A percentile compares a stretch with the other conserved stretches of the same genome.
Conservation (phyloP, 2,113 vertebrate genomes). For the Corythornis madagascariensis region DNA sequence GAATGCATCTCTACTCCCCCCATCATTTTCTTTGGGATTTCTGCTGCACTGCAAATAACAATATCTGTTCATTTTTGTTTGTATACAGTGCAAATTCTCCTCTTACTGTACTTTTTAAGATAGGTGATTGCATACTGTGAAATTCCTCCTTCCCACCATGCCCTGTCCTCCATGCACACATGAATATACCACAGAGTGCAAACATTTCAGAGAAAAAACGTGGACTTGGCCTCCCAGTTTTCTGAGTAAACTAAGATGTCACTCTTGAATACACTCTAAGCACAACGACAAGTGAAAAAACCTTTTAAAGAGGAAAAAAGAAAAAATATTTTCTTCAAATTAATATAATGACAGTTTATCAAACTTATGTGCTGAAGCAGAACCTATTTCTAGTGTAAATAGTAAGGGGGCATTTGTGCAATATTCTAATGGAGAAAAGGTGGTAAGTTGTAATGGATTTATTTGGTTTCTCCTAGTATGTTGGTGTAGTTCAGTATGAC, state of each 20-base stretch:
- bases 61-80: background rate
- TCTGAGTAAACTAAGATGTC: background rate
- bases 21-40: background rate
- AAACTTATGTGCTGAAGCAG: background rate
- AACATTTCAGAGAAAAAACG: background rate
- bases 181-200: fast-evolving
- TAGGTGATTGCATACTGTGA: background rate
- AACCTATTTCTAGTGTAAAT: background rate
- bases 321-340: background rate
- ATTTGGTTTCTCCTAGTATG: background rate
- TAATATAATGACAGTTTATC: background rate
- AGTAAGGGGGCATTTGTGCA: background rate
- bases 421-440: background rate
- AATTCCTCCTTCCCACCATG: background rate
- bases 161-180: background rate
- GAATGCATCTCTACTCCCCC: background rate
- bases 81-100: background rate
- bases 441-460: background rate
- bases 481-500: background rate
- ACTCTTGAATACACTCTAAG: background rate
- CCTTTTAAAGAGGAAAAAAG: background rate
- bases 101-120: background rate
- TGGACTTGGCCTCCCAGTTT: background rate
- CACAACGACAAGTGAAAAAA: background rate
- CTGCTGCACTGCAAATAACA: background rate